Base-by-base conservation (phyloP, 2,797 vertebrate genomes). In the Neoniphon sammara region DNA sequence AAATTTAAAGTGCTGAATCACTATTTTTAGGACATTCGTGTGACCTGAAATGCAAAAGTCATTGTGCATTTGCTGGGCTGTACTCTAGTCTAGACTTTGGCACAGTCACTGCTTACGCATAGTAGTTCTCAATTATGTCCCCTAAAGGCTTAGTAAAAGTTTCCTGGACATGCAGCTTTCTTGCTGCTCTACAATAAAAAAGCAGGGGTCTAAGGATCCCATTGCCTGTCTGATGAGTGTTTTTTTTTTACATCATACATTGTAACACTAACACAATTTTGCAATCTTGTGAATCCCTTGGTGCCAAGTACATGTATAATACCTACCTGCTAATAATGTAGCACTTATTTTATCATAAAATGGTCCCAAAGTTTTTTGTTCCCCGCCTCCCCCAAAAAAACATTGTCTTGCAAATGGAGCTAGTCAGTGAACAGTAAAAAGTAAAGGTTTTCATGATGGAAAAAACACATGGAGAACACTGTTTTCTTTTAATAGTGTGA, bases 281-380 rank as follows among this genome's bases (percentile, higher is more conserved):
- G 20, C 30, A 57, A 9, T 49, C 57, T 47, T 66, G 49, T 20
- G 18, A 52, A 52, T 20, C 39, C 42, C 15, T 20, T 15, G 46
- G 18, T 50, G 77, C 76, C 62, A 80, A 80, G 81, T 74, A 0
- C 9, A 79, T 81, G 68, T 66, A 42, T 65, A 74, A 80, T 79
- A 74, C 27, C 75, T 78, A 70, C 10, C 18, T 66, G 21, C 57
- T 34, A 80, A 61, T 70, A 21, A 75, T 67, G 77, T 80, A 36
- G 17, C 50, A 34, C 17, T 63, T 14, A 42, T 42, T 59, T 39
- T 11, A 80, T 55, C 15, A 75, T 56, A 39, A 39, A 12, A 72
- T 75, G 34, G 65, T 73, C 73, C 47, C 57, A 71, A 70, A 81
- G 71, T 42, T 46, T 67, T 56, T 71, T 5, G n/a, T n/a, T n/a